Evolutionary conservation across 2,113 vertebrate species (phyloP).

Genomic region (Origma solitaria): DNA sequence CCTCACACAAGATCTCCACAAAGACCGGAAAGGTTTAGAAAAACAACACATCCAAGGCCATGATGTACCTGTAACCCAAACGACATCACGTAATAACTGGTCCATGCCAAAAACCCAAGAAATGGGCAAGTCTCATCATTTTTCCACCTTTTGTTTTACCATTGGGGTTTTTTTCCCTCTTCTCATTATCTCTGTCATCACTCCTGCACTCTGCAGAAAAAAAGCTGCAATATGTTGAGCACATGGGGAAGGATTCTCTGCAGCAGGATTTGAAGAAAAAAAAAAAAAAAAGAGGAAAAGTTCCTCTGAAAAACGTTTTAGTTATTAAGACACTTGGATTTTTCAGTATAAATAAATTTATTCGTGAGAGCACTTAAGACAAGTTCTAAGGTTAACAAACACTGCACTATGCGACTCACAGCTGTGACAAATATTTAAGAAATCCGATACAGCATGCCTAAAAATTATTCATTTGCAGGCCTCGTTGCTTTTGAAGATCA

Average conservation of each 20-base stretch:
- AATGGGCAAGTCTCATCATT: neutral
- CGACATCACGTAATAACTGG: accelerated
- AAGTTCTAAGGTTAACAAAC: slow-evolving; percentile 71
- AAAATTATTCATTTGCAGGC: slow-evolving; percentile 70
- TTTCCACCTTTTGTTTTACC: neutral
- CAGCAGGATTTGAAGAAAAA: neutral
- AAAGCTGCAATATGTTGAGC: slow-evolving; percentile 7
- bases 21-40: neutral
- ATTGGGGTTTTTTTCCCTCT: neutral
- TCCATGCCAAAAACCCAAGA: neutral
- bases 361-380: slow-evolving; percentile 67
- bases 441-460: slow-evolving; percentile 52
- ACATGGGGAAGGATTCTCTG: neutral
- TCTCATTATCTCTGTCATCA: neutral
- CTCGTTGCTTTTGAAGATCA: slow-evolving; percentile 73
- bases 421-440: slow-evolving; percentile 70
- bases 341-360: slow-evolving; percentile 70
- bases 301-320: slow-evolving; percentile 8
- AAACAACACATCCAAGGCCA: neutral
- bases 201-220: neutral
- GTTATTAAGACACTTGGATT: slow-evolving; percentile 55
- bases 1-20: neutral
- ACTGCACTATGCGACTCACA: slow-evolving; percentile 55
- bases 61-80: neutral
- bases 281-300: neutral